Percentiles rank a stretch among this genome's conserved stretches.
Conservation (phyloP, 2,888 invertebrate species). For the Leptogaster cylindrica region DNA sequence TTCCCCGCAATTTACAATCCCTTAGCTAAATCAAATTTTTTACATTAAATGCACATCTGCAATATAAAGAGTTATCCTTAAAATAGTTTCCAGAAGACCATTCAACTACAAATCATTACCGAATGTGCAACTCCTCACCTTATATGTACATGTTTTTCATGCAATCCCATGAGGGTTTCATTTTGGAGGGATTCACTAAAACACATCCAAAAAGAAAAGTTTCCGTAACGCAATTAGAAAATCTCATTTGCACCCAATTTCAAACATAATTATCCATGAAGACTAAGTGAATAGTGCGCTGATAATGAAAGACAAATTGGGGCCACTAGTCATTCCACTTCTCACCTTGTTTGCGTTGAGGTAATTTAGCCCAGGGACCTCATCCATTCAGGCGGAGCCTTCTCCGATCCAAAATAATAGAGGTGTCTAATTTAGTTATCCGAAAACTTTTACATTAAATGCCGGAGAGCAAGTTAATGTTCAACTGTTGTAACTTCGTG, state of each 20-base stretch:
- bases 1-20: too few relatives aligned
- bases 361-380: background rate
- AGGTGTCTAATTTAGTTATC: slow-evolving; percentile 33
- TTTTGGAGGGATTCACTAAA: too few relatives aligned
- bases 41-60: too few relatives aligned
- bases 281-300: slow-evolving; percentile 29
- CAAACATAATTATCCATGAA: slow-evolving; percentile 19
- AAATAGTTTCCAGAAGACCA: too few relatives aligned
- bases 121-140: too few relatives aligned
- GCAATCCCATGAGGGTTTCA: too few relatives aligned
- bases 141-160: too few relatives aligned
- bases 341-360: slow-evolving; percentile 30
- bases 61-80: too few relatives aligned
- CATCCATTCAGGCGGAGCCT: slow-evolving; percentile 3
- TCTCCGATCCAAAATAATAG: slow-evolving; percentile 20
- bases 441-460: slow-evolving; percentile 28
- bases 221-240: slow-evolving; percentile 19
- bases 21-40: too few relatives aligned
- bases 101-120: too few relatives aligned
- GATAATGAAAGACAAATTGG: slow-evolving; percentile 34
- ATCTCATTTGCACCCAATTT: slow-evolving; percentile 34
- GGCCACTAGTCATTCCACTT: slow-evolving; percentile 18
- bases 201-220: slow-evolving; percentile 12
- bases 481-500: background rate
- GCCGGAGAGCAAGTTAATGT: slow-evolving; percentile 3